These are phyloP conservation scores for Sericinus montela DNA, from an alignment of 2,888 invertebrate genomes.

Conservation along the genomic window DNA sequence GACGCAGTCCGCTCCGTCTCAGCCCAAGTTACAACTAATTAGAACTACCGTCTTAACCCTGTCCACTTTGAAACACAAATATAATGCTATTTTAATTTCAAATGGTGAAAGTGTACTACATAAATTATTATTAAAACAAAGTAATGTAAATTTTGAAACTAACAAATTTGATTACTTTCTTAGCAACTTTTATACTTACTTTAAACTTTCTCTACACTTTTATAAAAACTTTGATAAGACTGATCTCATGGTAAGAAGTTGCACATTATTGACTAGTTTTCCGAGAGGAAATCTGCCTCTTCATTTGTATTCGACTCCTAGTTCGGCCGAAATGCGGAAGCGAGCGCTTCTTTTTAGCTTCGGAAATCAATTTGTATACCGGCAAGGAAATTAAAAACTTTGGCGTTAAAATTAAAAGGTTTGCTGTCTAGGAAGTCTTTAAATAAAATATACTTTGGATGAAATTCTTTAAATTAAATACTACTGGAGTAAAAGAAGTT, in stretches of 20 bases:
- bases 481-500: too few species aligned
- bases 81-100: constrained; percentile 12
- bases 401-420: constrained; percentile 34
- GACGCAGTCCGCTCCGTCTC: constrained; percentile 45
- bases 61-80: constrained; percentile 23
- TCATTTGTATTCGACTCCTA: constrained; percentile 71
- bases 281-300: constrained; percentile 55
- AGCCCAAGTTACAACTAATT: constrained; percentile 54
- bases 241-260: constrained; percentile 12
- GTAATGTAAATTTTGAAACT: background rate
- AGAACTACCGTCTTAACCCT: constrained; percentile 44
- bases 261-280: constrained; percentile 59
- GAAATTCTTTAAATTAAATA: too few species aligned
- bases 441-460: too few species aligned
- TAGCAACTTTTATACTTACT: background rate
- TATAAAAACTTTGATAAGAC: constrained; percentile 6
- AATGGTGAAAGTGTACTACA: background rate
- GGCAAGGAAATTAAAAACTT: constrained; percentile 70
- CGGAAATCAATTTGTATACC: constrained; percentile 72
- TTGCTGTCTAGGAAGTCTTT: background rate
- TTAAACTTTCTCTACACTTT: constrained; percentile 6
- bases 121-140: background rate
- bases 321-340: constrained; percentile 46
- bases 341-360: constrained; percentile 63
- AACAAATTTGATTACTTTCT: constrained; percentile 1